A percentile compares a stretch with the other conserved stretches of the same genome.
Conservation (phyloP, 37 sponge, comb jelly and placozoan genomes). For the Beroe forskalii region DNA sequence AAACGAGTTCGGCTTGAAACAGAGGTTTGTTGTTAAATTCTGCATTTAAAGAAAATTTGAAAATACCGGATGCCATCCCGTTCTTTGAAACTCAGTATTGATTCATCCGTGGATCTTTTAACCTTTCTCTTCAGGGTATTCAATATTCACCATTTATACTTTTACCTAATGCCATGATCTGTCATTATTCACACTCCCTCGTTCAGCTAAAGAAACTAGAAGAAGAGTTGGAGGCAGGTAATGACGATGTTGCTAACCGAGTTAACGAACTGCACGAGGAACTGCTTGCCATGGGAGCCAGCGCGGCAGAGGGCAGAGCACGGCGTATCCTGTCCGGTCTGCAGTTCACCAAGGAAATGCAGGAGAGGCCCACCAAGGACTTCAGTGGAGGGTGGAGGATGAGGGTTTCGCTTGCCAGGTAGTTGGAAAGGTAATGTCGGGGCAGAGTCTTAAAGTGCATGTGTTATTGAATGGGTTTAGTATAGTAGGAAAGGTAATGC, state of each 20-base stretch:
- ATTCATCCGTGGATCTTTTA: too few relatives aligned
- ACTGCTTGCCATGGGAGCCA: conserved; percentile 91
- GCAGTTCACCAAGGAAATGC: conserved; percentile 95
- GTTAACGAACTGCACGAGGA: conserved; percentile 78
- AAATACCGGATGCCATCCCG: too few relatives aligned
- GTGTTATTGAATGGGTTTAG: too few relatives aligned
- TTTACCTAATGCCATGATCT: too few relatives aligned
- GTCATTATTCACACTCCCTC: too few relatives aligned
- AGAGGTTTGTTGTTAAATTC: conserved; percentile 68
- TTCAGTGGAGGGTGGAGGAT: conserved; percentile 99
- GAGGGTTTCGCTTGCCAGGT: conserved; percentile 98
- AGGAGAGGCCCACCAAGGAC: conserved; percentile 83
- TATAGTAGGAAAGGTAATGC: neutral
- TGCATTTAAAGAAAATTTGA: too few relatives aligned
- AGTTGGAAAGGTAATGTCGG: conserved; percentile 17
- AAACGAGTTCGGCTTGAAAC: conserved; percentile 77
- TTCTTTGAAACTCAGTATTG: too few relatives aligned
- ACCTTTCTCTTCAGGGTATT: too few relatives aligned
- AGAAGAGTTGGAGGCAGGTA: conserved; percentile 70
- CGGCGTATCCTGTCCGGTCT: conserved; percentile 91
- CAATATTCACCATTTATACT: too few relatives aligned
- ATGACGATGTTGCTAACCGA: conserved; percentile 69
- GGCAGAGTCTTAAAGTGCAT: too few relatives aligned
- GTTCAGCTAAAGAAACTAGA: conserved; percentile 68
- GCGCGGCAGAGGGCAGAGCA: conserved; percentile 87